A percentile compares a stretch with the other conserved stretches of the same genome.
Evolutionary conservation across 2,888 invertebrate species (phyloP).

Genomic region (Drosophila bunnanda): DNA sequence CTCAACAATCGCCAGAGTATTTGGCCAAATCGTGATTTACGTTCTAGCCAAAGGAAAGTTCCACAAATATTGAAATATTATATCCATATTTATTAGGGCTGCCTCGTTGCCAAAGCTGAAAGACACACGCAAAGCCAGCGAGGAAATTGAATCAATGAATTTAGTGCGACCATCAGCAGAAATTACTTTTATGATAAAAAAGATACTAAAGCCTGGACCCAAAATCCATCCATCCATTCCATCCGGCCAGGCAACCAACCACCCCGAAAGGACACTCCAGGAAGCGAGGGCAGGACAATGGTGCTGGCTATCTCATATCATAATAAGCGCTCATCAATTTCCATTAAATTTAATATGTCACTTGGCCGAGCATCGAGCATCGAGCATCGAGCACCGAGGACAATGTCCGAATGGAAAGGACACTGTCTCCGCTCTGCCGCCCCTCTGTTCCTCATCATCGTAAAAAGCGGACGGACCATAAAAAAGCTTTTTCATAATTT

Average conservation of each 20-base stretch:
- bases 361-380: conserved; percentile 45
- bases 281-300: conserved; percentile 30
- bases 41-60: conserved; percentile 44
- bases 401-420: conserved; percentile 11
- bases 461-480: conserved; percentile 76
- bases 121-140: conserved; percentile 49
- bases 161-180: conserved; percentile 76
- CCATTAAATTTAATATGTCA: conserved; percentile 84
- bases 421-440: conserved; percentile 21
- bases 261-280: conserved; percentile 25
- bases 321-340: conserved; percentile 84
- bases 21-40: conserved; percentile 64
- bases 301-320: conserved; percentile 78
- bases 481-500: conserved; percentile 84
- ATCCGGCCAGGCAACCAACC: neutral
- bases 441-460: conserved; percentile 64
- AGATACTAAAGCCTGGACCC: conserved; percentile 50
- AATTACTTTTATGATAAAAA: conserved; percentile 77
- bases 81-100: conserved; percentile 69
- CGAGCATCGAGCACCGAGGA: conserved; percentile 5
- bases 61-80: conserved; percentile 78
- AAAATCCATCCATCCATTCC: conserved; percentile 23
- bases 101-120: neutral
- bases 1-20: conserved; percentile 22
- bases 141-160: conserved; percentile 78